These are phyloP conservation scores for Agrotis clavis DNA, from an alignment of 2,888 invertebrate species.

Conservation along the genomic window DNA sequence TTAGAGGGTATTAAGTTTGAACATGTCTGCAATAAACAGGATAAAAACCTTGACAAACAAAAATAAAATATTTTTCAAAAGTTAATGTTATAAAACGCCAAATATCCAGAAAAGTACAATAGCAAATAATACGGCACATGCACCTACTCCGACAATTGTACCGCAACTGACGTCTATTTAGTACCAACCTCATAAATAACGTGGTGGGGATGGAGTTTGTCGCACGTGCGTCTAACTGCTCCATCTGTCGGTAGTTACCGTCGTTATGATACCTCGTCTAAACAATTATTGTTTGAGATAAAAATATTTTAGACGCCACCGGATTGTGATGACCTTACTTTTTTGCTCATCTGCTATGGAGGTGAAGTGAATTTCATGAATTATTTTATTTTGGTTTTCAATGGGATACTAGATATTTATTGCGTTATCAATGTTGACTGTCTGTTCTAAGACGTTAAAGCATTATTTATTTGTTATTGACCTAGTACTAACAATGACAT, in stretches of 20 bases:
- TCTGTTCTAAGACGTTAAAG: too few relatives aligned
- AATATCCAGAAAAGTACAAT: slow-evolving; percentile 2
- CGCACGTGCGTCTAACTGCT: slow-evolving; percentile 60
- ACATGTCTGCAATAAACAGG: too few relatives aligned
- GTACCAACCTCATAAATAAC: slow-evolving; percentile 51
- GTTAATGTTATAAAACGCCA: background rate
- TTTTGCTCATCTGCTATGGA: slow-evolving; percentile 23
- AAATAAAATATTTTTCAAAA: background rate
- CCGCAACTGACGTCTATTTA: slow-evolving; percentile 36
- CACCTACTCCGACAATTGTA: slow-evolving; percentile 29
- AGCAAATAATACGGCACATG: slow-evolving; percentile 1
- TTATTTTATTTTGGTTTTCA: slow-evolving; percentile 41
- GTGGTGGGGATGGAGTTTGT: slow-evolving; percentile 50
- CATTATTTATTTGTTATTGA: slow-evolving; percentile 8
- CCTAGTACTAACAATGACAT: slow-evolving; percentile 19
- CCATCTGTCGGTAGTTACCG: slow-evolving; percentile 56
- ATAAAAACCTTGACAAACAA: background rate
- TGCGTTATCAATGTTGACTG: background rate
- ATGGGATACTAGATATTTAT: slow-evolving; percentile 33
- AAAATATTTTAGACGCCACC: slow-evolving; percentile 52
- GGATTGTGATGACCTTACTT: slow-evolving; percentile 41
- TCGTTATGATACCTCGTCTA: slow-evolving; percentile 53
- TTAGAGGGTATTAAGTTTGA: too few relatives aligned
- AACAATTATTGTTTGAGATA: slow-evolving; percentile 56
- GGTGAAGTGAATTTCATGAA: slow-evolving; percentile 40